phyloP scores from a whole-genome alignment of 2,888 invertebrate genomes.

The Phaedon cochleariae region DNA sequence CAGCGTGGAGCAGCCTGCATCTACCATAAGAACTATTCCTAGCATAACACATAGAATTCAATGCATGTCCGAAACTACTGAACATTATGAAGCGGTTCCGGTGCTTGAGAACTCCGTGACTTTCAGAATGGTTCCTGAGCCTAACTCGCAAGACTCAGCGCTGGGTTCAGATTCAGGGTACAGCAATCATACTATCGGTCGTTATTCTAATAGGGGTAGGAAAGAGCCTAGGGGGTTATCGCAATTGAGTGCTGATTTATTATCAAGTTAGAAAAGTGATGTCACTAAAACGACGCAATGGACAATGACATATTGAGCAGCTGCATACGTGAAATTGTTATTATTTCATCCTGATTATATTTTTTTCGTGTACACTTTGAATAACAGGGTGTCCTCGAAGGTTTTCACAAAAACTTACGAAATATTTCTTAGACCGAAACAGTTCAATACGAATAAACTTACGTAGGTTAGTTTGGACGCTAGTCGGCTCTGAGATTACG shows the following conservation, averaged over 20 bases:
- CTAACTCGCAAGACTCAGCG: conserved; percentile 77
- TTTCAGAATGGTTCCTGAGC: conserved; percentile 70
- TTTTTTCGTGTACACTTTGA: no score
- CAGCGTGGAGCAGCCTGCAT: conserved; percentile 66
- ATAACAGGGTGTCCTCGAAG: no score
- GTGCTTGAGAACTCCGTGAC: conserved; percentile 71
- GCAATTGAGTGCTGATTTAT: conserved; percentile 61
- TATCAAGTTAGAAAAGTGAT: conserved; percentile 54
- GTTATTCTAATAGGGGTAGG: conserved; percentile 58
- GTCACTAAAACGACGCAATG: no score
- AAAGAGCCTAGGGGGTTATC: conserved; percentile 59
- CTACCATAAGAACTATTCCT: conserved; percentile 54
- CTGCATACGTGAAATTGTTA: no score
- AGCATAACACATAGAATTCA: conserved; percentile 62
- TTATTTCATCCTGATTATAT: no score
- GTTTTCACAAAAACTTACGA: no score
- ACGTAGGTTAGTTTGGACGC: no score
- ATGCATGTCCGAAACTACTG: conserved; percentile 59
- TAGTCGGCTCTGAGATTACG: no score
- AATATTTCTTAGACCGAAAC: no score
- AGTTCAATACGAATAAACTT: no score
- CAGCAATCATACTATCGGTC: conserved; percentile 80
- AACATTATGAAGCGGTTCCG: conserved; percentile 75
- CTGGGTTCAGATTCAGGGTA: conserved; percentile 88
- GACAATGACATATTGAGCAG: no score